Evolutionary conservation across 2,888 invertebrate species (phyloP).

Genomic region (Eretmocerus hayati): DNA sequence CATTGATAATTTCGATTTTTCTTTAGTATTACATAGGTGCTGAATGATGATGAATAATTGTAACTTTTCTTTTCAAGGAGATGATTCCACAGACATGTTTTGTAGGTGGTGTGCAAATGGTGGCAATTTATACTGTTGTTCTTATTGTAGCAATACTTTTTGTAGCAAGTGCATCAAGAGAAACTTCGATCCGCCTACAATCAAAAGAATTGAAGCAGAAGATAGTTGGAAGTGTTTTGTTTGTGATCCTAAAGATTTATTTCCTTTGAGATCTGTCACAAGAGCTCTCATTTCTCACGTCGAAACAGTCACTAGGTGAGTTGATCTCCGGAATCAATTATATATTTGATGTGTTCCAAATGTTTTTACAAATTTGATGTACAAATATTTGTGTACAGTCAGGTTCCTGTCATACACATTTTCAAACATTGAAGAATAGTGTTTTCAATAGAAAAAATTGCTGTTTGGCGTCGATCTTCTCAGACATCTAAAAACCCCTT

Average conservation of each 20-base stretch:
- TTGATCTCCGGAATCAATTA: background rate
- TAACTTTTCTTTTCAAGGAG: conserved; percentile 44
- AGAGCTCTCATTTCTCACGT: conserved; percentile 64
- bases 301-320: conserved; percentile 37
- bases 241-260: conserved; percentile 61
- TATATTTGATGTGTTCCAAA: background rate
- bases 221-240: conserved; percentile 78
- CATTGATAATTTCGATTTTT: no score
- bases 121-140: conserved; percentile 72
- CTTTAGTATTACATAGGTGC: no score
- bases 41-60: background rate
- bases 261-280: conserved; percentile 61
- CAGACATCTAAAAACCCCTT: no score
- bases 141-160: conserved; percentile 53
- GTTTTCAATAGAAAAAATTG: no score
- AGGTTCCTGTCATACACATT: background rate
- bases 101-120: conserved; percentile 80
- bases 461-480: no score
- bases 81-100: conserved; percentile 75
- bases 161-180: conserved; percentile 67
- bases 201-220: conserved; percentile 65
- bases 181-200: conserved; percentile 60
- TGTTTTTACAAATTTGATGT: background rate
- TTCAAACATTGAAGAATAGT: no score
- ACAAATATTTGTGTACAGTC: background rate